Conservation (phyloP, 1,140 invertebrate genomes). For the Neodiprion virginianus region DNA sequence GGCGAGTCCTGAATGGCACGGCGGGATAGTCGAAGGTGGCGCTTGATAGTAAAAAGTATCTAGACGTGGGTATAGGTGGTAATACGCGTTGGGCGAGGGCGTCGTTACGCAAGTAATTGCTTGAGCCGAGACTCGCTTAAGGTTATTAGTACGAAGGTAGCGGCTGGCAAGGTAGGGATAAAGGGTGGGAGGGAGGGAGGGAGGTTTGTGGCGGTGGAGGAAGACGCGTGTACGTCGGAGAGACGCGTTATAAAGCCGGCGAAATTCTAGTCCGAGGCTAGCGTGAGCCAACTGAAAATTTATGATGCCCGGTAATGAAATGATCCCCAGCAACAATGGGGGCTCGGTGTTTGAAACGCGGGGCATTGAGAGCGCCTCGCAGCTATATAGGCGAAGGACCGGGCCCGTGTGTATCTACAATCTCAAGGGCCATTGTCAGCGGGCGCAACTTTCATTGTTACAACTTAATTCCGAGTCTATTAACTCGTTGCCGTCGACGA, state of each 20-base stretch:
- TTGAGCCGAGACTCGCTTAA: not conserved
- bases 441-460: constrained; percentile 5
- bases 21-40: too few relatives aligned
- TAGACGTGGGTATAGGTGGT: too few relatives aligned
- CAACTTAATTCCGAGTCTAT: constrained; percentile 5
- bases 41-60: too few relatives aligned
- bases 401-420: not conserved
- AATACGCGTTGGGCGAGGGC: not conserved
- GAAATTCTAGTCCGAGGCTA: not conserved
- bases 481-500: not conserved
- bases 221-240: too few relatives aligned
- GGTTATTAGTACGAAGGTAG: not conserved
- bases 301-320: constrained; percentile 1
- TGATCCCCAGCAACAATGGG: constrained; percentile 1
- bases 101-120: constrained; percentile 5
- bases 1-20: too few relatives aligned
- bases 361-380: not conserved
- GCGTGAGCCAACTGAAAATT: constrained; percentile 2
- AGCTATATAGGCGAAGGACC: too few relatives aligned
- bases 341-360: not conserved
- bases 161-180: too few relatives aligned
- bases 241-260: not conserved
- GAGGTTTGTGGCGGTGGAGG: too few relatives aligned
- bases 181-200: too few relatives aligned
- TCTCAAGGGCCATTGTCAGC: constrained; percentile 4